Base-by-base conservation (phyloP, 2,888 invertebrate genomes). In the Meiosimyza decipiens region DNA sequence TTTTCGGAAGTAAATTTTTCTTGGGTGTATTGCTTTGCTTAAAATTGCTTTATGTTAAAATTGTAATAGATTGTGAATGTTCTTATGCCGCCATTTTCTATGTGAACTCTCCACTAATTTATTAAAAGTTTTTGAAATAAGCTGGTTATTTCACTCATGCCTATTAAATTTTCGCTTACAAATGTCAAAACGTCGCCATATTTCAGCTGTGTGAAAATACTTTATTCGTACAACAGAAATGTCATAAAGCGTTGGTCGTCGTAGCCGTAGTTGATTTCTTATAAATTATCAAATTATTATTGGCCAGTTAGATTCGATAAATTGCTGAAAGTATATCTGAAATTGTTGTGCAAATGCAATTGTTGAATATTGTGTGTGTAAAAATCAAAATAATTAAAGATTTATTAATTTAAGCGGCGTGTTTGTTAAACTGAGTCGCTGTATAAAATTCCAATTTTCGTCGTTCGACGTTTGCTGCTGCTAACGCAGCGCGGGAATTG, bases 401-500 rank as follows among this genome's bases (percentile, higher is more conserved):
- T 9, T 2, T 40, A 1, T 40, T 40, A 40, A 6, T 40, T 40
- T 6, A 40, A 2, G 9, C 40, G 9, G 16, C 47, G 9, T 49
- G n/a, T 16, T 49, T 16, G 9, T 63, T 6, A 64, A 64, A 13
- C 74, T 74, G 51, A 66, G 62, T 75, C 74, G 77, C 75, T 80
- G 74, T 75, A 73, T 77, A 55, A 28, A 71, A 33, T 72, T 76
- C 9, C 63, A 40, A 51, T 5, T 52, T 40, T 51, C 13, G 57
- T 60, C 50, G 28, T 40, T 77, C 77, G 75, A 9, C 40, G 40
- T 28, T 28, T 28, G 40, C 40, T 40, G 74, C 76, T 13, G 77
- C 74, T 73, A 73, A 74, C 73, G 75, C 79, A 79, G 80, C 80
- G 80, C 80, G 80, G 81, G 80, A 80, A 80, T 77, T 78, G 74